phyloP scores from a whole-genome alignment of 2,888 invertebrate genomes.

The Tenthredo distinguenda region DNA sequence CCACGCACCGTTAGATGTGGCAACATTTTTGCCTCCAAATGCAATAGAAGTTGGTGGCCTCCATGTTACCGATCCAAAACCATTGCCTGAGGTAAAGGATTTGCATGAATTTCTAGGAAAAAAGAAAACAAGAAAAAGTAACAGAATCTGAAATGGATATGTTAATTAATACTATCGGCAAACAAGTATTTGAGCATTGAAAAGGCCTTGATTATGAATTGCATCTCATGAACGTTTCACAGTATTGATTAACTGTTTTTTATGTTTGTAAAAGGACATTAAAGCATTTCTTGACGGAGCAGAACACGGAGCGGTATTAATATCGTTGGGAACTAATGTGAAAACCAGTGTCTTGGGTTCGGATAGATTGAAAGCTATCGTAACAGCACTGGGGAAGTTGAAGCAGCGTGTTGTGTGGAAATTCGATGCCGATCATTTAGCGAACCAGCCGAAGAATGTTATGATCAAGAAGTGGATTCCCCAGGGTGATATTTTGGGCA shows the following conservation, averaged over 20 bases:
- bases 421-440: slow-evolving; percentile 51
- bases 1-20: neutral
- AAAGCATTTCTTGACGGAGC: slow-evolving; percentile 36
- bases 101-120: neutral
- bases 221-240: neutral
- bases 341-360: neutral
- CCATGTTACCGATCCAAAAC: slow-evolving; percentile 6
- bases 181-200: neutral
- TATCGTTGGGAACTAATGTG: slow-evolving; percentile 34
- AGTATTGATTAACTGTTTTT: neutral
- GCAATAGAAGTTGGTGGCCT: slow-evolving; percentile 35
- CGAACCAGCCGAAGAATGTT: slow-evolving; percentile 21
- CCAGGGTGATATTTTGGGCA: slow-evolving; percentile 43
- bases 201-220: neutral
- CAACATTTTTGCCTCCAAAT: slow-evolving; percentile 29
- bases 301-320: slow-evolving; percentile 22
- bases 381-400: slow-evolving; percentile 50
- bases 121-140: neutral
- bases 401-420: slow-evolving; percentile 61
- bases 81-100: slow-evolving; percentile 13
- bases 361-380: slow-evolving; percentile 21
- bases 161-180: neutral
- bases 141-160: neutral
- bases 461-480: slow-evolving; percentile 47
- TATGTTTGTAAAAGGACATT: neutral